Evolutionary conservation across 2,888 invertebrate genomes (phyloP).

Genomic region (Thera britannica): DNA sequence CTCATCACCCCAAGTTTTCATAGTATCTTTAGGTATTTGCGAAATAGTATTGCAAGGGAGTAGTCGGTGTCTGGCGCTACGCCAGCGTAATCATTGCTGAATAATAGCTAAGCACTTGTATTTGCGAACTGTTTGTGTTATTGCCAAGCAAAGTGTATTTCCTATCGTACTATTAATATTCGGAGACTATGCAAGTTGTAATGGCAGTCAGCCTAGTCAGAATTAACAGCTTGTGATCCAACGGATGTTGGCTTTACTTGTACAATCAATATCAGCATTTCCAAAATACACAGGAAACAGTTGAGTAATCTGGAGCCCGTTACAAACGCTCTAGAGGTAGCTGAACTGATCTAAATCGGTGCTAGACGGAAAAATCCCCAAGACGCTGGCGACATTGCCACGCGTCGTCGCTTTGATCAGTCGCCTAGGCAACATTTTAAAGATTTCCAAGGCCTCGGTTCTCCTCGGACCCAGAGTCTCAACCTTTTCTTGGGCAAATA

Average conservation of each 20-base stretch:
- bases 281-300: too few relatives aligned
- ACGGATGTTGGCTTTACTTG: neutral
- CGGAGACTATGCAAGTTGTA: slow-evolving; percentile 28
- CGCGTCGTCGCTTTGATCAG: too few relatives aligned
- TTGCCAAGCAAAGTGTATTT: slow-evolving; percentile 57
- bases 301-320: too few relatives aligned
- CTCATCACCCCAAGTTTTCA: slow-evolving; percentile 13
- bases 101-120: slow-evolving; percentile 63
- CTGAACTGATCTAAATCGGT: too few relatives aligned
- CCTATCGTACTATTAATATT: slow-evolving; percentile 47
- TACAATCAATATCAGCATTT: too few relatives aligned
- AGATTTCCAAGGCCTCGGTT: too few relatives aligned
- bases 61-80: slow-evolving; percentile 54
- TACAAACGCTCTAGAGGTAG: too few relatives aligned
- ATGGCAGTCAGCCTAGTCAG: neutral
- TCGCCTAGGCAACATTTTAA: too few relatives aligned
- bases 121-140: slow-evolving; percentile 61
- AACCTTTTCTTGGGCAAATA: too few relatives aligned
- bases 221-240: neutral
- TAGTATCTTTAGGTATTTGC: slow-evolving; percentile 28
- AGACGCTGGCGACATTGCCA: too few relatives aligned
- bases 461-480: too few relatives aligned
- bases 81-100: slow-evolving; percentile 66
- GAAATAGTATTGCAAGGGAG: slow-evolving; percentile 33
- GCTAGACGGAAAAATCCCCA: too few relatives aligned